Evolutionary conservation across 2,888 invertebrate genomes (phyloP).

Genomic region (Eurois occulta): DNA sequence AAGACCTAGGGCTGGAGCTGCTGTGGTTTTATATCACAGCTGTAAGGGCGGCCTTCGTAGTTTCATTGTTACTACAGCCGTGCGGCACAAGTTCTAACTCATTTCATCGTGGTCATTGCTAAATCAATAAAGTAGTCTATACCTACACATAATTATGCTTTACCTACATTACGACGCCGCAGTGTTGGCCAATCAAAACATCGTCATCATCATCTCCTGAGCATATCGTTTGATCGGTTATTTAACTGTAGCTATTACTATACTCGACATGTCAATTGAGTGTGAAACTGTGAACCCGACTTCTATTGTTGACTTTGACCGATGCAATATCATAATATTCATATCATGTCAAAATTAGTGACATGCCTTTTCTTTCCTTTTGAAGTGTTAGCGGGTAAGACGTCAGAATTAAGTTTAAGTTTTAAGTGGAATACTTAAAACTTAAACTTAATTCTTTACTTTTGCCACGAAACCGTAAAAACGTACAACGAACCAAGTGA

Average conservation of each 20-base stretch:
- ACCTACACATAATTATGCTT: not conserved
- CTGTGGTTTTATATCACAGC: not conserved
- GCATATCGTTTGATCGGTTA: not conserved
- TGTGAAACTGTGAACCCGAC: not conserved
- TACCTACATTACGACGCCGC: not conserved
- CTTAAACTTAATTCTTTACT: no score
- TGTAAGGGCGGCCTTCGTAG: not conserved
- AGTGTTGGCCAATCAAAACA: not conserved
- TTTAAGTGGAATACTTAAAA: no score
- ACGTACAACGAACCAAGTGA: not conserved
- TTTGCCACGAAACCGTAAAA: not conserved
- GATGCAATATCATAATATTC: not conserved
- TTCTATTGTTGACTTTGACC: not conserved
- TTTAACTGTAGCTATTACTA: not conserved
- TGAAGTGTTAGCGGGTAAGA: not conserved
- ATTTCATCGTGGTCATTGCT: not conserved
- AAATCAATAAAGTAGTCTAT: not conserved
- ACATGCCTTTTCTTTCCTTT: not conserved
- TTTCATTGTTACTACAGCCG: not conserved
- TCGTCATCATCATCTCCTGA: not conserved
- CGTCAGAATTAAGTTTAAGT: not conserved
- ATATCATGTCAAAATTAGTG: not conserved
- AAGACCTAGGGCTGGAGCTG: not conserved
- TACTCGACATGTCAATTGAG: not conserved
- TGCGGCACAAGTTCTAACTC: not conserved